Evolutionary conservation across 2,888 invertebrate species (phyloP).

Genomic region (Trachelus stipa): DNA sequence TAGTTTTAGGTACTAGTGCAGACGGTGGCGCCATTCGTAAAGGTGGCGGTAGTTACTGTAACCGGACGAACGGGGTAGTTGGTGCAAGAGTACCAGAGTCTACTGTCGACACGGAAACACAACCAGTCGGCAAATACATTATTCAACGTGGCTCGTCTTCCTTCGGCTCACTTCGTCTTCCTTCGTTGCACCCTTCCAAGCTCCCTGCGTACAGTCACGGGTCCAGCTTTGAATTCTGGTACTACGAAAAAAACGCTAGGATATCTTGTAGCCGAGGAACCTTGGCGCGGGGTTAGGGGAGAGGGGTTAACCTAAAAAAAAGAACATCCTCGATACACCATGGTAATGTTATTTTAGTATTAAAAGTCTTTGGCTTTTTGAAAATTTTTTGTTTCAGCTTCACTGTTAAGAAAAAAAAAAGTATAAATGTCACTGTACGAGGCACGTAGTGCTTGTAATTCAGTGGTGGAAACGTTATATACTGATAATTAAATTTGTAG

Average conservation of each 20-base stretch:
- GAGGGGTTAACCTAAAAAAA: neutral
- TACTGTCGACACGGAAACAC: conserved; percentile 19
- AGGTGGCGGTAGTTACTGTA: neutral
- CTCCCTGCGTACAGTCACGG: neutral
- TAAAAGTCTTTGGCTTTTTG: neutral
- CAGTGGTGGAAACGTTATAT: neutral
- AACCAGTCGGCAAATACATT: conserved; percentile 29
- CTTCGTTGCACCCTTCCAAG: neutral
- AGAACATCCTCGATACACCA: neutral
- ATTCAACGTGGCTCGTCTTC: conserved; percentile 30
- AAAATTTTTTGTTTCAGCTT: too few relatives aligned
- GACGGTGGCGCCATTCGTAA: neutral
- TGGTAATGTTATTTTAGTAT: neutral
- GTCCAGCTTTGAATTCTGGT: neutral
- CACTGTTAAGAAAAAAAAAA: too few relatives aligned
- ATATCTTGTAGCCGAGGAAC: neutral
- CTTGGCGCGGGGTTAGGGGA: neutral
- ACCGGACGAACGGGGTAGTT: conserved; percentile 17
- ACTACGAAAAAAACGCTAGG: neutral
- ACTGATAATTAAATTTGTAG: neutral
- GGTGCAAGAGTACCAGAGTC: conserved; percentile 1
- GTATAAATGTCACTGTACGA: too few relatives aligned
- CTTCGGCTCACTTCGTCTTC: conserved; percentile 16
- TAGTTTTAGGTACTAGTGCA: neutral
- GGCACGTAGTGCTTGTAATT: too few relatives aligned